Percentiles rank a stretch among this genome's conserved stretches.
These are phyloP conservation scores for Saccostrea echinata DNA, from an alignment of 1,140 invertebrate genomes.

Conservation along the genomic window DNA sequence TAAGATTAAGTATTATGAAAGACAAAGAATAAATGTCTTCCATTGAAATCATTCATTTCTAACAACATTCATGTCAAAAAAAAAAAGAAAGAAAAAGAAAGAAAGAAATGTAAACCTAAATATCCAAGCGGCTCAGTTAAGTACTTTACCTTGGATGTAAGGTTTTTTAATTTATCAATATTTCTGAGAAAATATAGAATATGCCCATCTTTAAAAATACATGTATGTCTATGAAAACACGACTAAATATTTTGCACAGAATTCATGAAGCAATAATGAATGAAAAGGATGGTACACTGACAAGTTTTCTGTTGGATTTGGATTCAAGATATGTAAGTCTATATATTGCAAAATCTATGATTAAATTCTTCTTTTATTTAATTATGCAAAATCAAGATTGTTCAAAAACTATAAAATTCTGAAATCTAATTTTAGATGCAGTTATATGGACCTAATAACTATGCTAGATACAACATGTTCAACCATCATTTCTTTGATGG, in stretches of 20 bases:
- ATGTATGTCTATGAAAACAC: no score
- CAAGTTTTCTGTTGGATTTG: constrained; percentile 85
- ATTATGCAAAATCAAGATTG: background rate
- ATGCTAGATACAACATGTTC: constrained; percentile 92
- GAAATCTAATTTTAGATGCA: constrained; percentile 80
- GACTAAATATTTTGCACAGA: constrained; percentile 52
- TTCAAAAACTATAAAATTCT: background rate
- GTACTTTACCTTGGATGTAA: no score
- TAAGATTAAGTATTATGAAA: no score
- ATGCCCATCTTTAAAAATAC: no score
- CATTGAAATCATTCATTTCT: no score
- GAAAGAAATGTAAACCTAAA: no score
- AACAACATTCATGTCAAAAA: no score
- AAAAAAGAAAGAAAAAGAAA: no score
- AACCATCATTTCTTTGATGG: constrained; percentile 91
- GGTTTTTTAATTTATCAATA: no score
- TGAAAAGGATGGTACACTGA: constrained; percentile 57
- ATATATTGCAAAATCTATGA: background rate
- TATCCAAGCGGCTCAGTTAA: no score
- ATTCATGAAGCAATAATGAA: constrained; percentile 71
- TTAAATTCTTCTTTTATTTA: background rate
- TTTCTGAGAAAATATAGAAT: no score
- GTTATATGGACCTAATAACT: constrained; percentile 86
- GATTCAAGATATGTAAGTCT: constrained; percentile 76
- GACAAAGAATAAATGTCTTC: no score